Base-by-base conservation (phyloP, 2,888 invertebrate genomes). In the Thalpophila matura region DNA sequence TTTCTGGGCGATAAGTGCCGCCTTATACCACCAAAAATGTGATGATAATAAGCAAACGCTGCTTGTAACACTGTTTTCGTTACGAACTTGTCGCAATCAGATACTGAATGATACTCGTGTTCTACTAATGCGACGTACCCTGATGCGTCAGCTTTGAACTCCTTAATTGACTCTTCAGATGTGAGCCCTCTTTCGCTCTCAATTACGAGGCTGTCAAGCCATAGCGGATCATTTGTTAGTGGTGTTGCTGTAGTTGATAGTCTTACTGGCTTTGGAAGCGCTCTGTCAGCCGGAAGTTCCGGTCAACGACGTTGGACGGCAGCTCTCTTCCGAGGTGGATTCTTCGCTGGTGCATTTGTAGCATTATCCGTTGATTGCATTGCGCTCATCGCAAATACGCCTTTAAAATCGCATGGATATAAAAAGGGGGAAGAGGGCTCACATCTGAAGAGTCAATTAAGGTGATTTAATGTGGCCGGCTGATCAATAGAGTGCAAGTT, bases 401-500 rank as follows among this genome's bases (percentile, higher is more conserved):
- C n/a, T n/a, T n/a, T n/a, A n/a, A n/a, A n/a, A n/a, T n/a, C n/a
- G n/a, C n/a, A n/a, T n/a, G n/a, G n/a, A n/a, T n/a, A n/a, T n/a
- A n/a, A n/a, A n/a, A n/a, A n/a, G n/a, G n/a, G n/a, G n/a, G n/a
- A n/a, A n/a, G n/a, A n/a, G n/a, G n/a, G n/a, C n/a, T n/a, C n/a
- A n/a, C n/a, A n/a, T n/a, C n/a, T n/a, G n/a, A n/a, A n/a, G n/a
- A n/a, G n/a, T n/a, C n/a, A n/a, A n/a, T n/a, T n/a, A n/a, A n/a
- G n/a, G n/a, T 51, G 51, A 51, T 51, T 51, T 20, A 40, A 42
- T 42, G 42, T 53, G 22, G 22, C 29, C 3, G 29, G 42, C 3
- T 42, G 42, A 42, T 53, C 22, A 29, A 53, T 4, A 22, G 42
- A 42, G 29, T 31, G 42, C 12, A 38, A 51, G 4, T 38, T 20